Base-by-base conservation (phyloP, 2,797 vertebrate species). In the Tenualosa ilisha region DNA sequence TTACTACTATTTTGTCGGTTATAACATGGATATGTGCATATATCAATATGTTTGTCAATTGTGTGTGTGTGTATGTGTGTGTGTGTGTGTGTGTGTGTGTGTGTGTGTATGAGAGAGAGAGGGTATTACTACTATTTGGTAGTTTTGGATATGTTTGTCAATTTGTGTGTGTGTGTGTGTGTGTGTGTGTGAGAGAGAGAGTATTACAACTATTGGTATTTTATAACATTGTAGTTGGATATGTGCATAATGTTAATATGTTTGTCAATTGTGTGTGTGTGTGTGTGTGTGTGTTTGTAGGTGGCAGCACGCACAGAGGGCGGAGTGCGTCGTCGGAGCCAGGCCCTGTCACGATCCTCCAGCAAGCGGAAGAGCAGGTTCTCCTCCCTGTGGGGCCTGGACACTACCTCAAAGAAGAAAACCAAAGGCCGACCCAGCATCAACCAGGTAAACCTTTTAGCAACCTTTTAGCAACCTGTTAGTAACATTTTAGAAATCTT, bases 351-450 rank as follows among this genome's bases (percentile, higher is more conserved):
- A 72, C 95, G 97, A 31, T 97, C 97, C 11, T 97, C 97, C 89
- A 99, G 97, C 89, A 99, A 99, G 92, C 94, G 98, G 17, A 96
- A 97, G 46, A 99, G 98, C 92, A 95, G 98, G 49, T 99, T 99
- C 94, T 99, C 98, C 89, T 99, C 98, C 49, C 96, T 99, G 0
- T 99, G 98, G 98, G 98, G 98, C 1, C 94, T 99, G 92, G 98
- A 99, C 93, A 97, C 97, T 65, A 93, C 96, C 91, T 97, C 98
- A 7, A 99, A 97, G 94, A 98, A 97, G 91, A 99, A 98, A 91
- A 96, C 88, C 81, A 95, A 97, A 89, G 97, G 96, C 12, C 96
- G 97, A 82, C 97, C 97, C 11, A 97, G 96, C 93, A 97, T 99
- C 92, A 98, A 96, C 90, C 98, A 99, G 97, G 98, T 99, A 54